Base-by-base conservation (phyloP, 2,888 invertebrate genomes). In the Tryphoninae sp. region DNA sequence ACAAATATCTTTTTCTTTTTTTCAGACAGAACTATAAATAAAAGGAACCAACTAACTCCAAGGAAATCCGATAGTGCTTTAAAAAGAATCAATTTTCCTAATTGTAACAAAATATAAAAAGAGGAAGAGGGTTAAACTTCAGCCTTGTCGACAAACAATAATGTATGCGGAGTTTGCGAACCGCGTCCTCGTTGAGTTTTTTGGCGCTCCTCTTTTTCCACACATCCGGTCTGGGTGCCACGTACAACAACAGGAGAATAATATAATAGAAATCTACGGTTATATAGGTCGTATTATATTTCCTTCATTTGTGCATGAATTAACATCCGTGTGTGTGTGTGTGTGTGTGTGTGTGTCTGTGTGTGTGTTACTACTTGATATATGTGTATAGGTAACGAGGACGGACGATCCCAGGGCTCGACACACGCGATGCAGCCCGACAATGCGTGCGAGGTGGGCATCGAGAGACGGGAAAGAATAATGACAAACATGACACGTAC, bases 191-290 rank as follows among this genome's bases (percentile, higher is more conserved):
- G 59, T 23, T 51, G 72, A 51, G 65, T 49, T 71, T 33, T 78
- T 78, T 23, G 67, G 78, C 78, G 65, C 78, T 40, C 72, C 78
- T 67, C 40, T 73, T 65, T 59, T 26, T 51, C 33, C 65, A 61
- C 19, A 65, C 72, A 72, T 78, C 51, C 67, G 58, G 49, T 3
- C n/a, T 58, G 23, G 19, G 19, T 16, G 51, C n/a, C n/a, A 62
- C 61, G 45, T 16, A 64, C 13, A 53, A 11, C n/a, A n/a, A 7
- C 51, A 8, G 40, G n/a, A 55, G 13, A 3, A 69, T 40, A 55
- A 19, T 42, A 33, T 33, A 33, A 33, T 33, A 33, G 33, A 33
- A 33, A 55, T 55, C 19, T 16, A 69, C 13, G 13, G 42, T 40
- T 55, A 40, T 19, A 69, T 69, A 69, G 61, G 61, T 61, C 68